Percentiles rank a stretch among this genome's conserved stretches.
Conservation (phyloP, 2,113 vertebrate species). For the Picathartes gymnocephalus region DNA sequence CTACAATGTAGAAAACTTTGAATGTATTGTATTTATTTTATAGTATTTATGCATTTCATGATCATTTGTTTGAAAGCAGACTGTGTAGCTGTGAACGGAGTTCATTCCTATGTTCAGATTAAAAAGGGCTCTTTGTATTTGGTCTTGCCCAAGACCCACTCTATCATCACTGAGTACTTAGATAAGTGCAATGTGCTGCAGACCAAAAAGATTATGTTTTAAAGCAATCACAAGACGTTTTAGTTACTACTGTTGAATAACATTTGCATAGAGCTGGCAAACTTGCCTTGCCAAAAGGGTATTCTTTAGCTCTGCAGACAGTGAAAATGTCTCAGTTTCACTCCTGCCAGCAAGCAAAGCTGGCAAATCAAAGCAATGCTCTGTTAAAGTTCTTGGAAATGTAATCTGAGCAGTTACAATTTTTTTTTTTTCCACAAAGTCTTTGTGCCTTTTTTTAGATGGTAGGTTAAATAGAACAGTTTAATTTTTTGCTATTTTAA, state of each 20-base stretch:
- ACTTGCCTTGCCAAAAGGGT: slow-evolving; percentile 7
- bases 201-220: slow-evolving; percentile 66
- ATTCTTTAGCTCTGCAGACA: slow-evolving; percentile 40
- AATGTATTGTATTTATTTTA: slow-evolving; percentile 22
- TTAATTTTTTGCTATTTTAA: slow-evolving; percentile 44
- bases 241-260: slow-evolving; percentile 32
- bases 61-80: not conserved
- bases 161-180: slow-evolving; percentile 23
- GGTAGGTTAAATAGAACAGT: slow-evolving; percentile 11
- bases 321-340: slow-evolving; percentile 30
- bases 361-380: slow-evolving; percentile 1
- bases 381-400: slow-evolving; percentile 25
- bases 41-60: not conserved
- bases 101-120: slow-evolving; percentile 20
- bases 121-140: slow-evolving; percentile 66
- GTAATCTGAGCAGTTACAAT: slow-evolving; percentile 5
- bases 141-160: slow-evolving; percentile 57
- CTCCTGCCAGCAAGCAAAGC: slow-evolving; percentile 28
- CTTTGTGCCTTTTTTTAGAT: slow-evolving; percentile 73
- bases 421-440: not conserved
- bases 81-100: not conserved
- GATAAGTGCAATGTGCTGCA: slow-evolving; percentile 63
- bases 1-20: slow-evolving; percentile 4
- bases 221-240: slow-evolving; percentile 45
- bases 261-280: slow-evolving; percentile 37